Conservation (phyloP, 2,797 vertebrate species). For the Tragelaphus eurycerus region DNA sequence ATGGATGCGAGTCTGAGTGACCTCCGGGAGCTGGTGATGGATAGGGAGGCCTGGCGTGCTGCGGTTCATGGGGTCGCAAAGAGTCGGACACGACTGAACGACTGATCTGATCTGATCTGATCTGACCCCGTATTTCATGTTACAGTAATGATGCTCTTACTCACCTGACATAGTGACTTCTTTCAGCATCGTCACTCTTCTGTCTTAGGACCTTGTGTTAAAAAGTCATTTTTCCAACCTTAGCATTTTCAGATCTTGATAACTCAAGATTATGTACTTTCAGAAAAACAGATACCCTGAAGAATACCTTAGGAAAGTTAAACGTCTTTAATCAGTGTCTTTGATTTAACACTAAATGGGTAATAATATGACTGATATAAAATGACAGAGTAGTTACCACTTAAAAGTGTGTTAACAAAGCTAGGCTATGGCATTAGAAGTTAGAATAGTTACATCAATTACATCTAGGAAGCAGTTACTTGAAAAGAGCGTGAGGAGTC, state of each 20-base stretch:
- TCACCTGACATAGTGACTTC: background rate
- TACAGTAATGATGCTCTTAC: background rate
- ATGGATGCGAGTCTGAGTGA: too few species aligned
- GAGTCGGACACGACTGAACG: too few species aligned
- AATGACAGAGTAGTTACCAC: background rate
- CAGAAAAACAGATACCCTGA: background rate
- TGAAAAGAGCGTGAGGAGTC: background rate
- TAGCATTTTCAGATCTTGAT: background rate
- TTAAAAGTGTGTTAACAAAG: background rate
- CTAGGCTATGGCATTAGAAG: background rate
- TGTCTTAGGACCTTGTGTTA: background rate
- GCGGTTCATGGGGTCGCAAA: too few species aligned
- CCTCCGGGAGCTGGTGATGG: too few species aligned
- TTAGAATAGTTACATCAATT: background rate
- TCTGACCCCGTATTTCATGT: background rate
- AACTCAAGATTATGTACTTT: background rate
- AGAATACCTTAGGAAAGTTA: background rate
- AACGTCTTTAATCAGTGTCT: background rate
- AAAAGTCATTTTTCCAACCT: conserved; percentile 6
- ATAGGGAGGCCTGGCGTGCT: too few species aligned
- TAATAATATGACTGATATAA: background rate
- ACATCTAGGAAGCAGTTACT: background rate
- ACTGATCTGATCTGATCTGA: too few species aligned
- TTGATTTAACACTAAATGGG: background rate
- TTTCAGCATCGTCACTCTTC: background rate